Percentiles rank a stretch among this genome's conserved stretches.
Evolutionary conservation across 2,888 invertebrate genomes (phyloP).

Genomic region (Thysanoteuthis rhombus): DNA sequence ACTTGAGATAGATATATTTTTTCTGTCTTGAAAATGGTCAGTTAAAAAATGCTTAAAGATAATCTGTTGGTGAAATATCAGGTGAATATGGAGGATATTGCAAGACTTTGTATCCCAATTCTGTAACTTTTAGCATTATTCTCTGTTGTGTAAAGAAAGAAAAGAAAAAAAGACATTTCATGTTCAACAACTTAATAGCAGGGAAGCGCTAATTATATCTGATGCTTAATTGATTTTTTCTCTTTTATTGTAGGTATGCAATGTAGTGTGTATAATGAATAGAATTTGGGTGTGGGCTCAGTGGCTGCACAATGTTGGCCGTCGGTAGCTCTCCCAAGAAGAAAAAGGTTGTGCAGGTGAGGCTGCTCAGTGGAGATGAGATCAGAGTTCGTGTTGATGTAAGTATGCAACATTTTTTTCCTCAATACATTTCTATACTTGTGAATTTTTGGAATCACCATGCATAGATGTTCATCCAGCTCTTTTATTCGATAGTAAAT

Average conservation of each 20-base stretch:
- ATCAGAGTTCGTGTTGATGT: slow-evolving; percentile 57
- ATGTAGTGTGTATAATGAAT: slow-evolving; percentile 14
- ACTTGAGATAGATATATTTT: too few species aligned
- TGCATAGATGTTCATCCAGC: too few species aligned
- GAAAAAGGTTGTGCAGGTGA: slow-evolving; percentile 56
- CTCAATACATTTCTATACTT: not conserved
- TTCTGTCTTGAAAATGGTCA: too few species aligned
- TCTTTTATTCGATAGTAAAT: too few species aligned
- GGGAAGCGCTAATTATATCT: too few species aligned
- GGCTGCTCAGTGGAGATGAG: slow-evolving; percentile 52
- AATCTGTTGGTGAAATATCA: too few species aligned
- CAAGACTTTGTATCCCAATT: too few species aligned
- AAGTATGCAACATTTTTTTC: slow-evolving; percentile 39
- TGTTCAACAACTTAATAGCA: too few species aligned
- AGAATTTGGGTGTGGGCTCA: slow-evolving; percentile 16
- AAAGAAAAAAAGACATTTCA: not conserved
- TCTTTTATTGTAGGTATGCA: not conserved
- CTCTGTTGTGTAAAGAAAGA: not conserved
- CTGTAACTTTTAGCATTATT: too few species aligned
- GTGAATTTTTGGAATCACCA: not conserved
- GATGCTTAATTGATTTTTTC: not conserved
- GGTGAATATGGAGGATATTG: too few species aligned
- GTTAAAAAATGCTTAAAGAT: too few species aligned
- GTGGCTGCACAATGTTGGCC: slow-evolving; percentile 20
- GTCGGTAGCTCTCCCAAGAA: slow-evolving; percentile 44